These are phyloP conservation scores for Neomonachus schauinslandi DNA, from an alignment of 2,113 vertebrate species.

Conservation along the genomic window DNA sequence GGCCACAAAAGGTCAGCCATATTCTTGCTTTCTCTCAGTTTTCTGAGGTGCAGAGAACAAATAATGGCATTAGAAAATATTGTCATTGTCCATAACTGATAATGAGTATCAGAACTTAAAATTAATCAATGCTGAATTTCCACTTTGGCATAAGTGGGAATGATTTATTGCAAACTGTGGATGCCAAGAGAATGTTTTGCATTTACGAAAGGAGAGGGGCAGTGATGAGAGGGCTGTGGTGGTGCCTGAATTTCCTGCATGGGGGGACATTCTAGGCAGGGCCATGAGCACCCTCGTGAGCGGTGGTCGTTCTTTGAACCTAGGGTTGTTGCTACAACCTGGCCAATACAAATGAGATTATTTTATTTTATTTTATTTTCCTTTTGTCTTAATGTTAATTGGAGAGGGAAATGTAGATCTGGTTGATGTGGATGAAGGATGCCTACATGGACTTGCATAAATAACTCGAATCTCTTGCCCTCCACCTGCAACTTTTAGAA, in stretches of 20 bases:
- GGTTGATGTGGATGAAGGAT: constrained; percentile 77
- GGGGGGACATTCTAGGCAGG: neutral
- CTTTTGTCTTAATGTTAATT: constrained; percentile 80
- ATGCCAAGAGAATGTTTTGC: constrained; percentile 68
- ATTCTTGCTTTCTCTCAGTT: constrained; percentile 58
- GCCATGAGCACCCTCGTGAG: neutral
- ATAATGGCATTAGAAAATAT: constrained; percentile 61
- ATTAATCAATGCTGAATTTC: constrained; percentile 68
- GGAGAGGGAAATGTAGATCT: constrained; percentile 75
- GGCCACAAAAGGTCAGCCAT: constrained; percentile 38
- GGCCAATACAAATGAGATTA: constrained; percentile 62
- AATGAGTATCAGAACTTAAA: constrained; percentile 63
- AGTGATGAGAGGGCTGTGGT: constrained; percentile 55
- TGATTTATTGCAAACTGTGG: constrained; percentile 73
- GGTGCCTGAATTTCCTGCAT: constrained; percentile 14
- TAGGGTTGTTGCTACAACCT: constrained; percentile 48
- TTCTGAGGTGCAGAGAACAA: constrained; percentile 54
- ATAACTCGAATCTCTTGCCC: constrained; percentile 81
- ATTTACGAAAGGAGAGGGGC: constrained; percentile 38
- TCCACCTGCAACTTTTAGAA: constrained; percentile 70
- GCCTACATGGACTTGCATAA: constrained; percentile 81
- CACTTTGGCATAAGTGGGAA: constrained; percentile 51
- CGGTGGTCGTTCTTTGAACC: neutral
- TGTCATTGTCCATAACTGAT: constrained; percentile 63
- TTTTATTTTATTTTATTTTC: constrained; percentile 54